A percentile compares a stretch with the other conserved stretches of the same genome.
Conservation (phyloP, 2,888 invertebrate species). For the Pheosia tremula region DNA sequence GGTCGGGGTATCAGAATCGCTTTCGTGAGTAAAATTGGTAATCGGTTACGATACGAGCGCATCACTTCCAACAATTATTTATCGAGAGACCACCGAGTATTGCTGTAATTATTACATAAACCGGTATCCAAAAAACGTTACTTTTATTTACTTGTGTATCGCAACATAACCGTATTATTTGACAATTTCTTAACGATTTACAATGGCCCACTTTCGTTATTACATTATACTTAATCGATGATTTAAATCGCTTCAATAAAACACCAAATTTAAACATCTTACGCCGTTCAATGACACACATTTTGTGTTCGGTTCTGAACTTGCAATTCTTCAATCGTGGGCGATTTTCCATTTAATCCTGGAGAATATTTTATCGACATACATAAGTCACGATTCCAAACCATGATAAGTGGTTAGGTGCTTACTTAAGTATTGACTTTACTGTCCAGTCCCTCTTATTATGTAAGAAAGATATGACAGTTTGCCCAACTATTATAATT, state of each 20-base stretch:
- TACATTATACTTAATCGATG: conserved; percentile 22
- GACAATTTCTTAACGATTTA: conserved; percentile 25
- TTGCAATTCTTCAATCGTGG: conserved; percentile 11
- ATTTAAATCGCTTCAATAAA: conserved; percentile 15
- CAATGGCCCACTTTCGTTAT: conserved; percentile 35
- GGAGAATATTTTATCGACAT: no score
- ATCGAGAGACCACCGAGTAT: conserved; percentile 1
- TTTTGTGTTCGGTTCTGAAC: conserved; percentile 10
- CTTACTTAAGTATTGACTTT: no score
- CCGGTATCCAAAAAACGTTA: neutral
- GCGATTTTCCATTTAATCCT: neutral
- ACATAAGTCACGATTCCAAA: no score
- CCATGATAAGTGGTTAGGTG: no score
- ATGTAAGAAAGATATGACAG: no score
- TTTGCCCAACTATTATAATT: no score
- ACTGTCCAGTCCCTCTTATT: no score
- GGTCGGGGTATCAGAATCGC: neutral
- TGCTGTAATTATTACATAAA: conserved; percentile 5
- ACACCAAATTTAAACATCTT: conserved; percentile 23
- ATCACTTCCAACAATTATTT: conserved; percentile 2
- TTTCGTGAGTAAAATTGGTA: neutral
- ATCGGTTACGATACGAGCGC: conserved; percentile 4
- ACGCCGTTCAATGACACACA: conserved; percentile 12
- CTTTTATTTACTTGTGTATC: conserved; percentile 12
- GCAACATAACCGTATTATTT: conserved; percentile 30